These are phyloP conservation scores for Macroramphosus scolopax DNA, from an alignment of 2,797 vertebrate species.

Conservation along the genomic window DNA sequence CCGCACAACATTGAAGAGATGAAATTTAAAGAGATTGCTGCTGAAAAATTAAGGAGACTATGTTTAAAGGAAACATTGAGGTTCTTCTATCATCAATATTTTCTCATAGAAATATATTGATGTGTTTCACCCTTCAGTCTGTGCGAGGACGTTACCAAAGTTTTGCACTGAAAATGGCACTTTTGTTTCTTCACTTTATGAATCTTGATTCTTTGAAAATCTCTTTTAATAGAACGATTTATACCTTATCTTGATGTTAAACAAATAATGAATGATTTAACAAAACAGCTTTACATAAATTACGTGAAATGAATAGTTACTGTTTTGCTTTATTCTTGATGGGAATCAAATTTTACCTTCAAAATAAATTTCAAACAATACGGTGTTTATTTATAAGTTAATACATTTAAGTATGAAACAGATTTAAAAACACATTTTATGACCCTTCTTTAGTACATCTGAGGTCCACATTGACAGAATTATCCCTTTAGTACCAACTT, in stretches of 20 bases:
- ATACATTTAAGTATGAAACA: conserved; percentile 4
- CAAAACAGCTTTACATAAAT: too few relatives aligned
- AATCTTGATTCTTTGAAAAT: conserved; percentile 16
- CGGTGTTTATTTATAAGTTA: conserved; percentile 4
- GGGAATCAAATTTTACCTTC: conserved; percentile 10
- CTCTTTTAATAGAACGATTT: conserved; percentile 18
- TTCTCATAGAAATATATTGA: too few relatives aligned
- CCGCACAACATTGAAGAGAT: not conserved
- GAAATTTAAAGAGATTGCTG: too few relatives aligned
- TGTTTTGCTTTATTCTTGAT: conserved; percentile 1
- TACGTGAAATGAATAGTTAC: conserved; percentile 1
- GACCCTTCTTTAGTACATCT: too few relatives aligned
- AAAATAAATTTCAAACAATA: conserved; percentile 13
- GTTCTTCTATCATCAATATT: too few relatives aligned
- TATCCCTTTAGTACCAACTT: conserved; percentile 8
- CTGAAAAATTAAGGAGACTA: not conserved
- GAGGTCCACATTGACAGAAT: too few relatives aligned
- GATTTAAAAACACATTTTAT: not conserved
- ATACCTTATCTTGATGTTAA: conserved; percentile 4
- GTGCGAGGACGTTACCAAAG: too few relatives aligned
- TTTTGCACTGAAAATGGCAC: too few relatives aligned
- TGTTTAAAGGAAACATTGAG: not conserved
- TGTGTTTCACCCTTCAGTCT: too few relatives aligned
- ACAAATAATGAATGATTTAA: conserved; percentile 3
- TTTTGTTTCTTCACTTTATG: conserved; percentile 14